These are phyloP conservation scores for Nibea albiflora DNA, from an alignment of 2,113 vertebrate genomes.

Conservation along the genomic window DNA sequence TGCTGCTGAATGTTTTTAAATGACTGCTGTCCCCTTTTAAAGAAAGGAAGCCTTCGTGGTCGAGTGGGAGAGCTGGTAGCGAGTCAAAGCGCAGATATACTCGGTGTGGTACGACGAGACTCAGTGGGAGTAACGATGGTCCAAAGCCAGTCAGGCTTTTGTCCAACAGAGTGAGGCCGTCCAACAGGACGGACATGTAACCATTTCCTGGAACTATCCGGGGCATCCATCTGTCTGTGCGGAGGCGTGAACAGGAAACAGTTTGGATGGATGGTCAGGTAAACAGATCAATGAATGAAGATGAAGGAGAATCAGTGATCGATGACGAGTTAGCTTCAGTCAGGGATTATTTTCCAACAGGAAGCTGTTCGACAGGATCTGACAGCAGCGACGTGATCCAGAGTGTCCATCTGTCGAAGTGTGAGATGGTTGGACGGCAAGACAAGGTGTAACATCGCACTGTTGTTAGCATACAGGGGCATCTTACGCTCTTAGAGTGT, in stretches of 20 bases:
- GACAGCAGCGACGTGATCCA: too few species aligned
- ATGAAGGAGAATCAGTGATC: background rate
- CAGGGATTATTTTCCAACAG: too few species aligned
- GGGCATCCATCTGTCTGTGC: conserved; percentile 66
- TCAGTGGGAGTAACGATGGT: conserved; percentile 60
- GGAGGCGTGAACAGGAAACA: conserved; percentile 34
- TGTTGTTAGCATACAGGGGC: background rate
- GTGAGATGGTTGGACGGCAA: conserved; percentile 5
- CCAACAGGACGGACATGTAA: conserved; percentile 68
- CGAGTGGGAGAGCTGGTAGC: conserved; percentile 38
- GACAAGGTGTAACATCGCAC: background rate
- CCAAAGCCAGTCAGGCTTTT: conserved; percentile 49
- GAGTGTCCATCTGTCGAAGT: conserved; percentile 8
- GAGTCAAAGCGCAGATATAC: conserved; percentile 20
- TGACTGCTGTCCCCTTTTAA: background rate
- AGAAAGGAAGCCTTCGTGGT: conserved; percentile 17
- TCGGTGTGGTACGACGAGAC: conserved; percentile 31
- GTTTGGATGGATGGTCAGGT: conserved; percentile 20
- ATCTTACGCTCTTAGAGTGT: conserved; percentile 1
- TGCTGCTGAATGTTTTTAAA: background rate
- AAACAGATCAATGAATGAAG: conserved; percentile 1
- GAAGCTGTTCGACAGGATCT: too few species aligned
- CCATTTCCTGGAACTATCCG: conserved; percentile 70
- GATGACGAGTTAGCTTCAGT: too few species aligned
- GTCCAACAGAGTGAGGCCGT: conserved; percentile 46